Conservation (phyloP, 2,888 invertebrate species). For the Brenthis daphne region DNA sequence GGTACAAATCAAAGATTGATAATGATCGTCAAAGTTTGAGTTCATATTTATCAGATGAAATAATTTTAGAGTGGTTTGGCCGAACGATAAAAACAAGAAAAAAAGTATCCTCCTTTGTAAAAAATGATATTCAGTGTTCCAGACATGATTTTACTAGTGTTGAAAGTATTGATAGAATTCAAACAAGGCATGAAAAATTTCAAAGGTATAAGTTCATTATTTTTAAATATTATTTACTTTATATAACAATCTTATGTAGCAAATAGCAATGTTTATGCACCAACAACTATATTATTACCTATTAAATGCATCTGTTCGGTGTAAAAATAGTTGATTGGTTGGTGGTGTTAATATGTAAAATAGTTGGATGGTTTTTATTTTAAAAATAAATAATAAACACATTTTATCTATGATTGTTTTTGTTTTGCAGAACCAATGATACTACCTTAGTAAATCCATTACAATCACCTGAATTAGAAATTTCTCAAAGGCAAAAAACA, state of each 20-base stretch:
- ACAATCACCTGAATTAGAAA: slow-evolving; percentile 60
- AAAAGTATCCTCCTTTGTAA: slow-evolving; percentile 81
- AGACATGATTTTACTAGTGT: slow-evolving; percentile 76
- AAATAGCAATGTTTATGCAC: too few relatives aligned
- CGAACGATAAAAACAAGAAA: slow-evolving; percentile 82
- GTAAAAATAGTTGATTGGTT: too few relatives aligned
- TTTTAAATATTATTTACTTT: slow-evolving; percentile 1
- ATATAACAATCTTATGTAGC: too few relatives aligned
- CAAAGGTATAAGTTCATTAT: slow-evolving; percentile 56
- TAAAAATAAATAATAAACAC: too few relatives aligned
- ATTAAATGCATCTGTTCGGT: too few relatives aligned
- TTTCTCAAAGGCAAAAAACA: slow-evolving; percentile 45
- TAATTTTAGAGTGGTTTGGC: slow-evolving; percentile 85
- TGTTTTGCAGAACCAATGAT: slow-evolving; percentile 58
- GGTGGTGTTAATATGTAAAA: too few relatives aligned
- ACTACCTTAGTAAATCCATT: slow-evolving; percentile 55
- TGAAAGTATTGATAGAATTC: slow-evolving; percentile 66
- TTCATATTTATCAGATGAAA: slow-evolving; percentile 76
- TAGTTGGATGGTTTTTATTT: too few relatives aligned
- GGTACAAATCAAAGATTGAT: slow-evolving; percentile 78
- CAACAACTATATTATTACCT: too few relatives aligned
- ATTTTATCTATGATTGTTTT: slow-evolving; percentile 51
- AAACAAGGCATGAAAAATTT: slow-evolving; percentile 52
- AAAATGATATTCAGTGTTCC: slow-evolving; percentile 77
- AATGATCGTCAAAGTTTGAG: slow-evolving; percentile 73